Percentiles rank a stretch among this genome's conserved stretches.
These are phyloP conservation scores for Heliothis virescens DNA, from an alignment of 1,140 invertebrate genomes.

Conservation along the genomic window DNA sequence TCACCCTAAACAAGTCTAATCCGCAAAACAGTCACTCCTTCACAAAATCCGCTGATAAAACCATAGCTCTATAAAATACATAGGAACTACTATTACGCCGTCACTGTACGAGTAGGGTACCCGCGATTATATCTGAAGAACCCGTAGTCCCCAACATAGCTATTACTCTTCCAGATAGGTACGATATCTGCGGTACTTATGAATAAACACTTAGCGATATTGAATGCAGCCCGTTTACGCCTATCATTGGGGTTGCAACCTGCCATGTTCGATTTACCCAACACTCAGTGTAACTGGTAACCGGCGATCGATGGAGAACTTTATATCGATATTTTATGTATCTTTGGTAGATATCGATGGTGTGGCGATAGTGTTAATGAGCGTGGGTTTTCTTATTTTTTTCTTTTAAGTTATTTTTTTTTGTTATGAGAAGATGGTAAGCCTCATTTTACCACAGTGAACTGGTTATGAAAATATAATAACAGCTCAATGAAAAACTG, in stretches of 20 bases:
- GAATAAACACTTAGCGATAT: constrained; percentile 60
- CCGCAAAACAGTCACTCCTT: not conserved
- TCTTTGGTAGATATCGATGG: no score
- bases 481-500: no score
- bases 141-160: constrained; percentile 33
- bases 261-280: constrained; percentile 30
- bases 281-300: constrained; percentile 27
- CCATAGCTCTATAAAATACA: not conserved
- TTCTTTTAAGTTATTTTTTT: no score
- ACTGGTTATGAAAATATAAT: no score
- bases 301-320: not conserved
- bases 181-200: constrained; percentile 47
- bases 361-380: no score
- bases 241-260: constrained; percentile 28
- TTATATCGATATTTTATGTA: not conserved
- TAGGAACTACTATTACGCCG: not conserved
- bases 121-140: constrained; percentile 38
- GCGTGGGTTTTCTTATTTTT: no score
- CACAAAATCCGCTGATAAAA: not conserved
- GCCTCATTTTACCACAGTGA: no score
- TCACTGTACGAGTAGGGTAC: not conserved
- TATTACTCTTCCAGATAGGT: constrained; percentile 44
- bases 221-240: constrained; percentile 55
- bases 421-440: no score
- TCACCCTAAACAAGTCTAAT: not conserved